Evolutionary conservation across 2,113 vertebrate genomes (phyloP).

Genomic region (Stigmatopora argus): DNA sequence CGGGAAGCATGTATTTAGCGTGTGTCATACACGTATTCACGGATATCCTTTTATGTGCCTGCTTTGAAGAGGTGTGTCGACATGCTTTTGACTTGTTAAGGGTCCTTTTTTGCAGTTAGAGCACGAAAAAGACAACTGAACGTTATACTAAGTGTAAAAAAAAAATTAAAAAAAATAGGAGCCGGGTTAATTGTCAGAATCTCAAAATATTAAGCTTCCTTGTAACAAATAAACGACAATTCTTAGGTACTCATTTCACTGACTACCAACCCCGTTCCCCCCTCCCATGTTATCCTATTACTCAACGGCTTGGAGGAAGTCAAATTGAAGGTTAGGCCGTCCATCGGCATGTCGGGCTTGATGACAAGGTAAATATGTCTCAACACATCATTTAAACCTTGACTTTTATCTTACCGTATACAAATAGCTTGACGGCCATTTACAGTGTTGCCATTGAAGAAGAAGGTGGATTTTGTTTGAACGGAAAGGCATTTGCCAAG

Average conservation of each 20-base stretch:
- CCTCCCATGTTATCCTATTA: constrained; percentile 53
- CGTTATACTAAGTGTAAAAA: too few species aligned
- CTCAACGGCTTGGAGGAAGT: constrained; percentile 47
- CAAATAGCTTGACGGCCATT: constrained; percentile 55
- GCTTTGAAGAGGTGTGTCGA: constrained; percentile 8
- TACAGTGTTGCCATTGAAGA: constrained; percentile 49
- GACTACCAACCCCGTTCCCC: constrained; percentile 35
- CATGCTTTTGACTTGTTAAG: constrained; percentile 5
- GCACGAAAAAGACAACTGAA: background rate
- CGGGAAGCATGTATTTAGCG: constrained; percentile 29
- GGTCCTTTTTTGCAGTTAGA: background rate
- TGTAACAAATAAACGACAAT: too few species aligned
- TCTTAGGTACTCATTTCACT: too few species aligned
- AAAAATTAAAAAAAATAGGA: too few species aligned
- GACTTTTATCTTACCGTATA: constrained; percentile 60
- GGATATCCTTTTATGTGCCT: constrained; percentile 2
- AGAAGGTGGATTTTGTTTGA: constrained; percentile 35
- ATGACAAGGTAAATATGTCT: constrained; percentile 67
- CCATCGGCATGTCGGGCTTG: constrained; percentile 42
- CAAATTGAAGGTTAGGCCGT: constrained; percentile 61
- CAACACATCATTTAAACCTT: constrained; percentile 56
- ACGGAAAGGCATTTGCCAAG: constrained; percentile 53
- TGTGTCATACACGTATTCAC: constrained; percentile 12
- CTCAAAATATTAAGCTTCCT: too few species aligned
- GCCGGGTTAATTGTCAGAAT: too few species aligned